Evolutionary conservation across 2,888 invertebrate genomes (phyloP).

Genomic region (Drosophila parthenogenetica): DNA sequence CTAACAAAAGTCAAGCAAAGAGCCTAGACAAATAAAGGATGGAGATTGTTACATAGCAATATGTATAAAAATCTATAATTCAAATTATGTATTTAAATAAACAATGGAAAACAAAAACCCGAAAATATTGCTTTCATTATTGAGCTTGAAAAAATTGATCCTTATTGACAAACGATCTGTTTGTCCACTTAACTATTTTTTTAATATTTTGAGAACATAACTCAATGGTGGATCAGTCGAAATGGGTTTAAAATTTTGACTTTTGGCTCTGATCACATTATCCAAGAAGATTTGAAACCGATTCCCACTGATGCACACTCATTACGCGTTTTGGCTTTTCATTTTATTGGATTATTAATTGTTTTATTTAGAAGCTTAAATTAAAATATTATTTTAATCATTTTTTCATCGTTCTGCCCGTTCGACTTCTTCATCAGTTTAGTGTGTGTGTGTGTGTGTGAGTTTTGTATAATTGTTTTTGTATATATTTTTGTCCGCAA

Average conservation of each 20-base stretch:
- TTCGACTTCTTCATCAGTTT: slow-evolving; percentile 63
- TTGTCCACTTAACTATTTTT: no score
- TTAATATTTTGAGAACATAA: background rate
- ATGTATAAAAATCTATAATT: slow-evolving; percentile 73
- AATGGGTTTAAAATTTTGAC: slow-evolving; percentile 21
- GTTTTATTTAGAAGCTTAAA: slow-evolving; percentile 82
- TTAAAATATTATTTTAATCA: slow-evolving; percentile 80
- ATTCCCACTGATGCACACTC: slow-evolving; percentile 30
- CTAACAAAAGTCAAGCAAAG: slow-evolving; percentile 41
- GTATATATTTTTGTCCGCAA: slow-evolving; percentile 47
- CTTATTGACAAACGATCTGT: no score
- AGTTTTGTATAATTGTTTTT: slow-evolving; percentile 37
- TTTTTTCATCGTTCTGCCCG: slow-evolving; percentile 64
- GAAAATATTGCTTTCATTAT: background rate
- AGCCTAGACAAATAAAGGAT: slow-evolving; percentile 67
- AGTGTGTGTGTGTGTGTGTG: slow-evolving; percentile 53
- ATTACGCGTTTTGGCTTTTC: slow-evolving; percentile 35
- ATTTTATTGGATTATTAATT: slow-evolving; percentile 78
- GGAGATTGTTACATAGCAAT: slow-evolving; percentile 65
- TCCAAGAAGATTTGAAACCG: slow-evolving; percentile 20
- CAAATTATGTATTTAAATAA: slow-evolving; percentile 80
- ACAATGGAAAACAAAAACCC: slow-evolving; percentile 62
- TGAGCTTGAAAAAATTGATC: background rate
- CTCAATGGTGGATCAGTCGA: slow-evolving; percentile 24
- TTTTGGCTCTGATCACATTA: background rate